Percentiles rank a stretch among this genome's conserved stretches.
Conservation (phyloP, 2,888 invertebrate genomes). For the Archaeoteleia sp. region DNA sequence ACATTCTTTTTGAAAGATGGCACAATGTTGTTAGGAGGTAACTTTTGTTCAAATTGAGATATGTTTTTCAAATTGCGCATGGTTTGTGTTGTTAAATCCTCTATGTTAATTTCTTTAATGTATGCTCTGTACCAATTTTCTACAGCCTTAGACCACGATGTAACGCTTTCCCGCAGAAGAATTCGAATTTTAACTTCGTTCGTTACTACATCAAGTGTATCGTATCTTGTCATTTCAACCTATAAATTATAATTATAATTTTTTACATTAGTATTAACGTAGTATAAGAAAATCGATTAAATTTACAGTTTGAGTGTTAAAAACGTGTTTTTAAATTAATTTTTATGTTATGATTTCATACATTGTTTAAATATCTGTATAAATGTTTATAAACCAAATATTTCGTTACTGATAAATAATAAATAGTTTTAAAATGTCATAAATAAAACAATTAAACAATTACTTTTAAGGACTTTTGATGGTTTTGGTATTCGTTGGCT, state of each 20-base stretch:
- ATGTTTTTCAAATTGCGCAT: constrained; percentile 83
- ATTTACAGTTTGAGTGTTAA: no score
- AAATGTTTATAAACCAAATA: neutral
- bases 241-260: constrained; percentile 67
- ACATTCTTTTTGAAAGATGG: constrained; percentile 86
- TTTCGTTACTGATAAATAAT: neutral
- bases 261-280: neutral
- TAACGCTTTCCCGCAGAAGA: constrained; percentile 86
- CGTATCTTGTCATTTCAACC: constrained; percentile 89
- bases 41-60: constrained; percentile 87
- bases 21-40: constrained; percentile 87
- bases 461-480: constrained; percentile 91
- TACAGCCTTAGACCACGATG: constrained; percentile 83
- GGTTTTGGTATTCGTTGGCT: constrained; percentile 85
- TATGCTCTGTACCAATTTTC: constrained; percentile 81
- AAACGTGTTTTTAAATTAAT: constrained; percentile 8
- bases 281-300: constrained; percentile 1
- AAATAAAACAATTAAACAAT: no score
- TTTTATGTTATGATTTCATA: no score
- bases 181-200: constrained; percentile 87
- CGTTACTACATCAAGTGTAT: constrained; percentile 86
- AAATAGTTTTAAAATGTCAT: no score
- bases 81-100: constrained; percentile 82
- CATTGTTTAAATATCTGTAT: no score
- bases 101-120: constrained; percentile 82